A percentile compares a stretch with the other conserved stretches of the same genome.
These are phyloP conservation scores for Drosophila trapezifrons DNA, from an alignment of 1,140 invertebrate species.

Conservation along the genomic window DNA sequence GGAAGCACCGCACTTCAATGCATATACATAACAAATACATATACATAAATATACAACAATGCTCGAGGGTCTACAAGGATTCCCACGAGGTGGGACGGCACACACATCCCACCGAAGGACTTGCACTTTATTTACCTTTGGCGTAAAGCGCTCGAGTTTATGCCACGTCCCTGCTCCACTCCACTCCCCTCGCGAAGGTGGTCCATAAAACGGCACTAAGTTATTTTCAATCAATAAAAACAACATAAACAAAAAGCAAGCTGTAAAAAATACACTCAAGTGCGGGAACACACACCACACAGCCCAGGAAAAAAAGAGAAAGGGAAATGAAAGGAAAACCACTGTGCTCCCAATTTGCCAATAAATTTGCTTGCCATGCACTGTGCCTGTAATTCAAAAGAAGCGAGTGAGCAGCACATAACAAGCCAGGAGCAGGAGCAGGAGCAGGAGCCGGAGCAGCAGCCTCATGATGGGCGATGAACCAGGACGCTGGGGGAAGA, in stretches of 20 bases:
- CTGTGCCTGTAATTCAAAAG: conserved; percentile 70
- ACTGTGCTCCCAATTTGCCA: conserved; percentile 80
- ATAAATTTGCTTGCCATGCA: conserved; percentile 80
- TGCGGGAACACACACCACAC: conserved; percentile 15
- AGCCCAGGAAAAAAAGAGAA: background rate
- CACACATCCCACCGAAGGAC: background rate
- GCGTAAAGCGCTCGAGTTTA: conserved; percentile 74
- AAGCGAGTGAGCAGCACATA: conserved; percentile 30
- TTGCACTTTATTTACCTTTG: conserved; percentile 76
- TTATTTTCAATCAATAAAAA: conserved; percentile 83
- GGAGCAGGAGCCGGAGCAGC: background rate
- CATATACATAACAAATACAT: background rate
- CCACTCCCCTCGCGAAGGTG: conserved; percentile 19
- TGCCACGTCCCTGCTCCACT: conserved; percentile 21
- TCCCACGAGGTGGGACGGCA: conserved; percentile 17
- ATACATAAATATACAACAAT: conserved; percentile 11
- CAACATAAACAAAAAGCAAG: conserved; percentile 79
- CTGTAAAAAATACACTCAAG: conserved; percentile 80
- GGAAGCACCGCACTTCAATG: background rate
- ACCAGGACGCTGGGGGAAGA: background rate
- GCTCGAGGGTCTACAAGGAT: conserved; percentile 20
- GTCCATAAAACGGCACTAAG: conserved; percentile 78
- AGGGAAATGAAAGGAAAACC: conserved; percentile 53
- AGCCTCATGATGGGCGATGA: background rate
- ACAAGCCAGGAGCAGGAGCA: background rate